Conservation (phyloP, 2,888 invertebrate species). For the Hydrotaea cyrtoneurina region DNA sequence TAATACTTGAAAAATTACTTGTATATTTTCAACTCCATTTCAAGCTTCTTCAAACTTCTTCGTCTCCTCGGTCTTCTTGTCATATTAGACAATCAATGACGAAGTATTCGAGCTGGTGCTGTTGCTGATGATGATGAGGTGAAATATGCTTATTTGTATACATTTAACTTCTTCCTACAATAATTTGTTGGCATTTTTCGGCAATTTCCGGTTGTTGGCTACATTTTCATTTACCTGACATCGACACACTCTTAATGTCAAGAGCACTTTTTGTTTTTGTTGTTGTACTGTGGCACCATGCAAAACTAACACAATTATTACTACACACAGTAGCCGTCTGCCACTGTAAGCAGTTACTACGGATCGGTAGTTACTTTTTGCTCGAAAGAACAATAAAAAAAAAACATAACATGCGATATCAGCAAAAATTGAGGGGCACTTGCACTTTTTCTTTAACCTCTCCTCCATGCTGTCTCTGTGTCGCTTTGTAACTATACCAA, state of each 20-base stretch:
- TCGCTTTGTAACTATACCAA: neutral
- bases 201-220: conserved; percentile 48
- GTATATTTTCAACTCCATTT: no score
- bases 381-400: conserved; percentile 2
- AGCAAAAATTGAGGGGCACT: conserved; percentile 7
- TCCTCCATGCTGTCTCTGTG: neutral
- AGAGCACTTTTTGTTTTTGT: conserved; percentile 30
- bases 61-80: neutral
- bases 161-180: neutral
- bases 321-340: neutral
- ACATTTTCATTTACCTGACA: conserved; percentile 5
- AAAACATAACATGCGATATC: conserved; percentile 15
- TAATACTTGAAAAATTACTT: no score
- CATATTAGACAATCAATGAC: neutral
- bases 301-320: conserved; percentile 9
- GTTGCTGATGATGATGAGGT: neutral
- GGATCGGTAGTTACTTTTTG: neutral
- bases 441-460: conserved; percentile 24
- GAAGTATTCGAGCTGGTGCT: neutral
- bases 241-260: conserved; percentile 37
- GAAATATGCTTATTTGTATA: neutral
- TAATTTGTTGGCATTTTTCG: conserved; percentile 52
- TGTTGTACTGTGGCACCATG: no score
- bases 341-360: neutral
- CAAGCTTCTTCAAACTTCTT: neutral